Evolutionary conservation across 2,113 vertebrate genomes (phyloP).

Genomic region (Barnardius zonarius): DNA sequence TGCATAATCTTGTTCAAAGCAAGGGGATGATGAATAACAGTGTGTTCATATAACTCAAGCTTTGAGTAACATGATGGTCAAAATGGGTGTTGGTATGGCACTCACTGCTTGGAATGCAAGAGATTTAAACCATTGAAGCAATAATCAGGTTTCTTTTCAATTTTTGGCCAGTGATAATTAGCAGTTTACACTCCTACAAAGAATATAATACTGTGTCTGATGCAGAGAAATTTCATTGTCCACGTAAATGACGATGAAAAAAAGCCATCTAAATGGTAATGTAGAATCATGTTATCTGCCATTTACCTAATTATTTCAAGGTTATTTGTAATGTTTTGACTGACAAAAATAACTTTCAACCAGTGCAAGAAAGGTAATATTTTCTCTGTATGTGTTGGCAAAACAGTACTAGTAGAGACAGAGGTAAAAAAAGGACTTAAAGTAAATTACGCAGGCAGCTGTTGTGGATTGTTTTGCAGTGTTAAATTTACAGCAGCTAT

Average conservation of each 20-base stretch:
- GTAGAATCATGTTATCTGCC: neutral
- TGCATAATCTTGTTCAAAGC: neutral
- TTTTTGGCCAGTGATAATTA: neutral
- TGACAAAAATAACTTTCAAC: neutral
- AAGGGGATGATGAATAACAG: neutral
- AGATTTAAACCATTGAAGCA: neutral
- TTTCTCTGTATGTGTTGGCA: neutral
- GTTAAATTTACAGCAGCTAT: neutral
- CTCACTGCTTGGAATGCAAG: neutral
- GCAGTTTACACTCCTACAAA: neutral
- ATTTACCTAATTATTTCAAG: neutral
- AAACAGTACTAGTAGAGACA: neutral
- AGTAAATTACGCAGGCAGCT: neutral
- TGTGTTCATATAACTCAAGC: rapidly evolving
- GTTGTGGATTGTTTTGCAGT: neutral
- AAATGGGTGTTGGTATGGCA: neutral
- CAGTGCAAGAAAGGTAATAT: neutral
- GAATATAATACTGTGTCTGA: neutral
- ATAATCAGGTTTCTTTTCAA: neutral
- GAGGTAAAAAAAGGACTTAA: neutral
- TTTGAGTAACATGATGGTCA: neutral
- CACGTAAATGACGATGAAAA: neutral
- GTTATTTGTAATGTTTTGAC: neutral
- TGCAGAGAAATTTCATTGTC: neutral
- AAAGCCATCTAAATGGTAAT: neutral